phyloP scores from a whole-genome alignment of 2,888 invertebrate species.

The Hofmannophila pseudospretella region DNA sequence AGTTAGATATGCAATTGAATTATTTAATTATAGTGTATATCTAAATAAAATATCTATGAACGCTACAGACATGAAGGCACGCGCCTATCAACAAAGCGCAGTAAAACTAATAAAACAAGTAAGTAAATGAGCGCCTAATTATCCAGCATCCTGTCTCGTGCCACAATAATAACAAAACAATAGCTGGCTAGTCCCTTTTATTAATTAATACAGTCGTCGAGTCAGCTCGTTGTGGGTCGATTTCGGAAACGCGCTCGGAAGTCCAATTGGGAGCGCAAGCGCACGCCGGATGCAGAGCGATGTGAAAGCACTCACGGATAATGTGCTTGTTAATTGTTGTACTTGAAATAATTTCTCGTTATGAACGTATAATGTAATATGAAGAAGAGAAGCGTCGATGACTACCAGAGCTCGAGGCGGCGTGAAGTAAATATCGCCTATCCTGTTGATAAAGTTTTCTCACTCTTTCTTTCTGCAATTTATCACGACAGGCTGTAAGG shows the following conservation, averaged over 20 bases:
- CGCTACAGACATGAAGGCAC: too few relatives aligned
- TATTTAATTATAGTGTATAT: too few relatives aligned
- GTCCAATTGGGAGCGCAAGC: conserved; percentile 71
- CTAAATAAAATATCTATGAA: too few relatives aligned
- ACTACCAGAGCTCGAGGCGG: too few relatives aligned
- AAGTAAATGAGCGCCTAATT: conserved; percentile 68
- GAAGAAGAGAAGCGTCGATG: too few relatives aligned
- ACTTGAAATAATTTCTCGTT: conserved; percentile 6
- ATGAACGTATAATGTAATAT: background rate
- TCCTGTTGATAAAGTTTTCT: too few relatives aligned
- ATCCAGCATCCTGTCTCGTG: conserved; percentile 74
- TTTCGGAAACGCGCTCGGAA: conserved; percentile 74
- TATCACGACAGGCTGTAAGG: too few relatives aligned
- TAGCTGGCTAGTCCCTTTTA: conserved; percentile 46
- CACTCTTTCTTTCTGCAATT: too few relatives aligned
- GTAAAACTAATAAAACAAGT: conserved; percentile 44
- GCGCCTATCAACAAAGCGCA: conserved; percentile 1
- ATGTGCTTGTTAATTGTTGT: conserved; percentile 54
- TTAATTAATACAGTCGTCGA: conserved; percentile 48
- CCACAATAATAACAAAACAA: conserved; percentile 73
- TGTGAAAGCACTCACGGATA: conserved; percentile 61
- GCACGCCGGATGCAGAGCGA: conserved; percentile 63
- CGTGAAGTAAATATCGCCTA: too few relatives aligned
- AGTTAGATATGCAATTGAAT: too few relatives aligned
- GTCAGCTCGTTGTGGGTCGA: conserved; percentile 34